Evolutionary conservation across 2,888 invertebrate species (phyloP).

Genomic region (Aethes cnicana): DNA sequence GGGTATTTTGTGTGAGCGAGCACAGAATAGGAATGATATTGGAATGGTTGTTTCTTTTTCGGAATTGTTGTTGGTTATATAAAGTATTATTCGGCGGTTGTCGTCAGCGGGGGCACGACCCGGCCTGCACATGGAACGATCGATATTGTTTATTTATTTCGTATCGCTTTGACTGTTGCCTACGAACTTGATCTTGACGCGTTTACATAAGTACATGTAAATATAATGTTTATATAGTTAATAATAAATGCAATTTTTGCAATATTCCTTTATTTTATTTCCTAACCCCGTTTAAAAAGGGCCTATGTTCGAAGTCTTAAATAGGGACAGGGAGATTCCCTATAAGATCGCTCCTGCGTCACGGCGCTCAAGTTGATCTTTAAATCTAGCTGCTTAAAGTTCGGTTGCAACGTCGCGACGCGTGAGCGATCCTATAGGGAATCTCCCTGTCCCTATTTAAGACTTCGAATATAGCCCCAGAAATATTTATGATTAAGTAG

Average conservation of each 20-base stretch:
- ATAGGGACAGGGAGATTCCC: too few species aligned
- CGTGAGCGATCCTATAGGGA: too few species aligned
- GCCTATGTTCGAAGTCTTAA: too few species aligned
- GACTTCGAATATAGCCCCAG: too few species aligned
- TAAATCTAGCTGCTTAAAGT: too few species aligned
- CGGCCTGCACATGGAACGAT: conserved; percentile 46
- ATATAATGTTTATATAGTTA: conserved; percentile 65
- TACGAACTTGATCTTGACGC: conserved; percentile 79
- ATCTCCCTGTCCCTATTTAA: too few species aligned
- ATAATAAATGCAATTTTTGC: conserved; percentile 75
- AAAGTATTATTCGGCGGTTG: conserved; percentile 34
- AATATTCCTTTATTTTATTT: conserved; percentile 40
- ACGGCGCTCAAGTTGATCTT: too few species aligned
- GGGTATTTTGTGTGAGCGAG: conserved; percentile 30
- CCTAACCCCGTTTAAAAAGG: too few species aligned
- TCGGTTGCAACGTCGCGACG: too few species aligned
- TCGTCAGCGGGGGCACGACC: conserved; percentile 53
- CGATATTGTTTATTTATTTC: conserved; percentile 65
- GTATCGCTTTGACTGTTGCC: conserved; percentile 78
- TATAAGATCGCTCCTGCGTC: too few species aligned
- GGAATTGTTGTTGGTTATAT: conserved; percentile 10
- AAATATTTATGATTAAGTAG: too few species aligned
- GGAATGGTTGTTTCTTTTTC: conserved; percentile 10
- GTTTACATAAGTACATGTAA: conserved; percentile 78
- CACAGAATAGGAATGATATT: conserved; percentile 20